phyloP scores from a whole-genome alignment of 2,113 vertebrate genomes.

The Sphyrna mokarran region DNA sequence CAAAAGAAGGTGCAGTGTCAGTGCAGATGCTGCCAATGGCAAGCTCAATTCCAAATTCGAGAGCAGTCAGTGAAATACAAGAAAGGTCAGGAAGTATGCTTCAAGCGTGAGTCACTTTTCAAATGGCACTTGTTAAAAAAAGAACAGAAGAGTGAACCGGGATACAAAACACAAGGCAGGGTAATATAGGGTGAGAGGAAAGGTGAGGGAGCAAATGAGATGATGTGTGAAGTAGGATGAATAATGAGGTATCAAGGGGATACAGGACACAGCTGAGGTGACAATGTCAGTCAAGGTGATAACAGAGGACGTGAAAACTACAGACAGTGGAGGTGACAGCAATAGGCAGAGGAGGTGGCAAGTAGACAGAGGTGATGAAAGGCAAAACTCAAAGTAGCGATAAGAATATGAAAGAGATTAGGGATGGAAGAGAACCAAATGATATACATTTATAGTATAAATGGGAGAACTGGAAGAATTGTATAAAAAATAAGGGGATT shows the following conservation, averaged over 20 bases:
- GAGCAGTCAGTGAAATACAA: background rate
- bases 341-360: background rate
- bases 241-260: conserved; percentile 36
- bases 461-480: background rate
- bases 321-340: conserved; percentile 28
- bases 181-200: conserved; percentile 26
- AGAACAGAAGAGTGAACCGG: conserved; percentile 16
- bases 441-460: background rate
- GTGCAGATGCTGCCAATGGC: background rate
- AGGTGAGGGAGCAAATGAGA: conserved; percentile 27
- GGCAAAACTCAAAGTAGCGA: background rate
- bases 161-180: background rate
- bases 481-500: background rate
- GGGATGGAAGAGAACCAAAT: background rate
- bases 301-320: conserved; percentile 14
- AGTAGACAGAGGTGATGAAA: conserved; percentile 20
- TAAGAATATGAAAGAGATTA: background rate
- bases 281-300: conserved; percentile 28
- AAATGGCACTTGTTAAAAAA: conserved; percentile 3
- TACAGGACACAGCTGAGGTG: conserved; percentile 20
- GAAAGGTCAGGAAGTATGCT: conserved; percentile 2
- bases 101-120: conserved; percentile 31
- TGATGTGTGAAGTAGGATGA: conserved; percentile 34
- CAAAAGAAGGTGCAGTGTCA: background rate
- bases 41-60: background rate